Percentiles rank a stretch among this genome's conserved stretches.
phyloP scores from a whole-genome alignment of 2,888 invertebrate genomes.

The Acronicta psi region DNA sequence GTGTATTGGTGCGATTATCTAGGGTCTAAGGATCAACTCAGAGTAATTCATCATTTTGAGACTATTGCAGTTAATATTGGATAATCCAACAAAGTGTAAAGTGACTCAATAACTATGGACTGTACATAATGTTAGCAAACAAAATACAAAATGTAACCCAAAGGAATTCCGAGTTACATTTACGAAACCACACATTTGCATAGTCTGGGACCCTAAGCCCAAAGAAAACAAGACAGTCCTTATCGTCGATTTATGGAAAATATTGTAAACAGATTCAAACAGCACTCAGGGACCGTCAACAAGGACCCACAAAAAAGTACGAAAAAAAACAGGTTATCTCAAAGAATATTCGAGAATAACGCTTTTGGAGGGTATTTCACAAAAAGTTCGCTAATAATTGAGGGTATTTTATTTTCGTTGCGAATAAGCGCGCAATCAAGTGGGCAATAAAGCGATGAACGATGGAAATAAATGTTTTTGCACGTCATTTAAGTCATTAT shows the following conservation, averaged over 20 bases:
- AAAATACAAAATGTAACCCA: constrained; percentile 3
- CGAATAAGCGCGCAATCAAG: constrained; percentile 48
- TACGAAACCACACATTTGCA: constrained; percentile 40
- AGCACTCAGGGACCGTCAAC: constrained; percentile 55
- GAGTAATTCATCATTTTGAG: too few relatives aligned
- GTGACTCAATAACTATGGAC: too few relatives aligned
- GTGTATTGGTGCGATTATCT: too few relatives aligned
- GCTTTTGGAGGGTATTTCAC: constrained; percentile 29
- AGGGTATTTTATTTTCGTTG: constrained; percentile 44
- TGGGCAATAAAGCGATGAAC: constrained; percentile 51
- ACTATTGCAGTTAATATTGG: too few relatives aligned
- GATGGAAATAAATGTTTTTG: constrained; percentile 52
- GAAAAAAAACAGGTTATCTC: constrained; percentile 13
- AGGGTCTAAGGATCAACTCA: too few relatives aligned
- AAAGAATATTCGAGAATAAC: constrained; percentile 22
- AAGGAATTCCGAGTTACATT: constrained; percentile 16
- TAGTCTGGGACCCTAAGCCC: constrained; percentile 27
- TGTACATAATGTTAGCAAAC: neutral
- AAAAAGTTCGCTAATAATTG: constrained; percentile 38
- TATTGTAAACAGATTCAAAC: constrained; percentile 61
- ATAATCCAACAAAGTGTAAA: too few relatives aligned
- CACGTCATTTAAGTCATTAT: constrained; percentile 42
- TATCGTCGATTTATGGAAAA: constrained; percentile 56
- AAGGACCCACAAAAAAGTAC: constrained; percentile 28
- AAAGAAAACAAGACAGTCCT: constrained; percentile 44